phyloP scores from a whole-genome alignment of 2,888 invertebrate species.

The Nebria salina region DNA sequence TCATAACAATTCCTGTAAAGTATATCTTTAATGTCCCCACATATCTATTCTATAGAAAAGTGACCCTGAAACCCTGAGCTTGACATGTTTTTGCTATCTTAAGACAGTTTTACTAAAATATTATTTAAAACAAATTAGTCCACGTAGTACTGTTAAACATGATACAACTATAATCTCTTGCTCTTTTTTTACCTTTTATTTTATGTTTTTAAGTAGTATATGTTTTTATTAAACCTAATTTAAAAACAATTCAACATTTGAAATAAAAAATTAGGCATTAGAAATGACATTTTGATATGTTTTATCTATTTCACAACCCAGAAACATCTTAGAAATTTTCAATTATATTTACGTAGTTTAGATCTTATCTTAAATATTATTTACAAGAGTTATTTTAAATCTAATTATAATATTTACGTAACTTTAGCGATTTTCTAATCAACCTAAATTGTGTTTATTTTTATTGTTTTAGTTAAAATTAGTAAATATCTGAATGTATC shows the following conservation, averaged over 20 bases:
- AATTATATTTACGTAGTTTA: too few species aligned
- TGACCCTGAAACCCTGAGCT: constrained; percentile 28
- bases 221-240: too few species aligned
- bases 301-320: too few species aligned
- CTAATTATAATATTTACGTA: not conserved
- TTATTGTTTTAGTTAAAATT: not conserved
- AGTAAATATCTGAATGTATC: too few species aligned
- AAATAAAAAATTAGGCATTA: too few species aligned
- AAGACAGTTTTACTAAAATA: not conserved
- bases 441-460: not conserved
- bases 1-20: too few species aligned
- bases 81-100: constrained; percentile 21
- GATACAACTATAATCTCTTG: not conserved
- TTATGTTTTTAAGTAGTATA: too few species aligned
- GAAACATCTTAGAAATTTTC: too few species aligned
- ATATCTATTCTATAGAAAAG: not conserved
- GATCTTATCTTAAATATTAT: not conserved
- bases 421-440: not conserved
- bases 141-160: not conserved
- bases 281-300: too few species aligned
- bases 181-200: not conserved
- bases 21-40: not conserved
- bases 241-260: too few species aligned
- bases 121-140: not conserved
- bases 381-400: not conserved